Percentiles rank a stretch among this genome's conserved stretches.
These are phyloP conservation scores for Lepus townsendii DNA, from an alignment of 2,797 vertebrate species.

Conservation along the genomic window DNA sequence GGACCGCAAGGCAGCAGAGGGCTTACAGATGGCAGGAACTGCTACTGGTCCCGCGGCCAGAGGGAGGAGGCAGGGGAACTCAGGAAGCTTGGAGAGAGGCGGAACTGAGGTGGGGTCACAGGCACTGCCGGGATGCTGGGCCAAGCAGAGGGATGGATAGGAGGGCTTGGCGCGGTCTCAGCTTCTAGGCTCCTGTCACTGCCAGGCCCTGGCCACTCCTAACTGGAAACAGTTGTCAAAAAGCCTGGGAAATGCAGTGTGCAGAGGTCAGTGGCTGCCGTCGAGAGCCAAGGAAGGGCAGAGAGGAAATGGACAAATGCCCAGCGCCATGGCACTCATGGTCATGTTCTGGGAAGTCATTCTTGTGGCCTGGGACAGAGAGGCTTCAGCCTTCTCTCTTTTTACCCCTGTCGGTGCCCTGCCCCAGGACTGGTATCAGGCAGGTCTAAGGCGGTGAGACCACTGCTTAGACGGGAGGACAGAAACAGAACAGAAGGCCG, in stretches of 20 bases:
- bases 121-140: background rate
- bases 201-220: background rate
- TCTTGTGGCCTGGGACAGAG: background rate
- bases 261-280: background rate
- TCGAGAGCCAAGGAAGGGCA: background rate
- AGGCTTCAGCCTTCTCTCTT: background rate
- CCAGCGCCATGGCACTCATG: background rate
- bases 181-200: background rate
- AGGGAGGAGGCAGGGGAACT: background rate
- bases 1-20: background rate
- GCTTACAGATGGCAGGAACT: background rate
- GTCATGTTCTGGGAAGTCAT: background rate
- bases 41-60: background rate
- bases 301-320: background rate
- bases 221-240: background rate
- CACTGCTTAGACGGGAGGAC: background rate
- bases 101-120: background rate
- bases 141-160: background rate
- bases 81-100: background rate
- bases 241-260: background rate
- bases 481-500: background rate
- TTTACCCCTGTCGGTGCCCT: background rate
- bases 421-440: background rate
- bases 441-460: background rate
- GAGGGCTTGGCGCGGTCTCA: background rate